Conservation (phyloP, 2,888 invertebrate genomes). For the Andrena bucephala region DNA sequence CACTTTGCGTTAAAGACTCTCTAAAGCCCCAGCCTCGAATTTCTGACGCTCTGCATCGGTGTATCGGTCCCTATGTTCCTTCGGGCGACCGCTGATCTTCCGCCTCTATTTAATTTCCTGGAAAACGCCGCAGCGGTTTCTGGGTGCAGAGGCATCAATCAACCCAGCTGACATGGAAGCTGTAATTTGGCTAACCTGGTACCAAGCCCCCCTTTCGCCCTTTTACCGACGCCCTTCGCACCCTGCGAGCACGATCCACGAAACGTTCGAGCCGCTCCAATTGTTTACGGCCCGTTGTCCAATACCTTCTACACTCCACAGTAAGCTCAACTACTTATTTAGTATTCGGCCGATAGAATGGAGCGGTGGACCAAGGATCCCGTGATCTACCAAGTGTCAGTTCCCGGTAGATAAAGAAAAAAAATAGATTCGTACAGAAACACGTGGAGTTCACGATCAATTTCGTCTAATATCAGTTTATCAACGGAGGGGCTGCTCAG, state of each 20-base stretch:
- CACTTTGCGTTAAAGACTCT: conserved; percentile 65
- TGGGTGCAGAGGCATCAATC: conserved; percentile 81
- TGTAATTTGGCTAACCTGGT: conserved; percentile 84
- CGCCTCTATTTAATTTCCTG: conserved; percentile 82
- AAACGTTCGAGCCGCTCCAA: conserved; percentile 66
- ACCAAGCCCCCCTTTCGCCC: conserved; percentile 60
- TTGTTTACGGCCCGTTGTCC: conserved; percentile 76
- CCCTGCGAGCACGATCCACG: conserved; percentile 49
- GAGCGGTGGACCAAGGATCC: too few species aligned
- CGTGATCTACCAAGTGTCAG: too few species aligned
- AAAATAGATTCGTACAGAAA: too few species aligned
- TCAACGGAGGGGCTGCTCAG: not conserved
- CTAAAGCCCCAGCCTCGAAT: conserved; percentile 61
- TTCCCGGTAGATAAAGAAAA: too few species aligned
- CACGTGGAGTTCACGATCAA: too few species aligned
- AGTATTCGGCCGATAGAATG: too few species aligned
- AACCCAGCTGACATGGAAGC: conserved; percentile 83
- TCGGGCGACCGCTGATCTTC: conserved; percentile 66
- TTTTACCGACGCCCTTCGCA: conserved; percentile 69
- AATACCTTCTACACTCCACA: conserved; percentile 62
- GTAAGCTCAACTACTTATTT: too few species aligned
- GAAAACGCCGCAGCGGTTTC: conserved; percentile 78
- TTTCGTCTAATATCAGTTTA: not conserved
- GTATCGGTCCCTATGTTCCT: conserved; percentile 12
- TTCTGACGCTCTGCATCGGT: conserved; percentile 39